Conservation (phyloP, 1,140 invertebrate species). For the Berghia stephanieae region DNA sequence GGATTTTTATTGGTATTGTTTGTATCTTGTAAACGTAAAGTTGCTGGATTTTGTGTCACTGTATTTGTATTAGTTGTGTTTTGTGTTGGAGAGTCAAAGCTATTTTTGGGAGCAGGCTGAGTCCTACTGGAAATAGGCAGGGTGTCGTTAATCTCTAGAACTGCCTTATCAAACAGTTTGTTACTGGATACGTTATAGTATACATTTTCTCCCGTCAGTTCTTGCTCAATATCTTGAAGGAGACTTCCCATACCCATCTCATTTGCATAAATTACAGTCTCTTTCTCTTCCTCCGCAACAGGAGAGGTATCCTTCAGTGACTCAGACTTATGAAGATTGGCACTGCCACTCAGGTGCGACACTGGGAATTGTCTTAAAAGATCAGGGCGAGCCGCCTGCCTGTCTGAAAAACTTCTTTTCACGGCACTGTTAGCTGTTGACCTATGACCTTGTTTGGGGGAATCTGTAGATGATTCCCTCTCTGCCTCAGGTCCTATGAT, state of each 20-base stretch:
- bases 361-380: background rate
- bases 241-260: too few relatives aligned
- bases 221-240: background rate
- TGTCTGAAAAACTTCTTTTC: slow-evolving; percentile 33
- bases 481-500: slow-evolving; percentile 26
- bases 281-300: too few relatives aligned
- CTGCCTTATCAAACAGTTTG: slow-evolving; percentile 6
- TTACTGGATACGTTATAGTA: slow-evolving; percentile 9
- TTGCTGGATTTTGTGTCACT: too few relatives aligned
- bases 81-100: too few relatives aligned
- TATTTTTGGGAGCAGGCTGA: too few relatives aligned
- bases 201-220: background rate
- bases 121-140: slow-evolving; percentile 23
- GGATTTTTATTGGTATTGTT: slow-evolving; percentile 13
- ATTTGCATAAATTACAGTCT: too few relatives aligned
- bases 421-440: slow-evolving; percentile 1
- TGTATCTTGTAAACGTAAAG: slow-evolving; percentile 15
- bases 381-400: slow-evolving; percentile 11
- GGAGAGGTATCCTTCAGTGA: too few relatives aligned
- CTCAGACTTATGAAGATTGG: slow-evolving; percentile 13
- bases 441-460: slow-evolving; percentile 9
- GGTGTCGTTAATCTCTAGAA: slow-evolving; percentile 24
- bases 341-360: background rate
- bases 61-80: too few relatives aligned
- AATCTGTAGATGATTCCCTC: background rate